Conservation (phyloP, 2,113 vertebrate species). For the Pipa parva region DNA sequence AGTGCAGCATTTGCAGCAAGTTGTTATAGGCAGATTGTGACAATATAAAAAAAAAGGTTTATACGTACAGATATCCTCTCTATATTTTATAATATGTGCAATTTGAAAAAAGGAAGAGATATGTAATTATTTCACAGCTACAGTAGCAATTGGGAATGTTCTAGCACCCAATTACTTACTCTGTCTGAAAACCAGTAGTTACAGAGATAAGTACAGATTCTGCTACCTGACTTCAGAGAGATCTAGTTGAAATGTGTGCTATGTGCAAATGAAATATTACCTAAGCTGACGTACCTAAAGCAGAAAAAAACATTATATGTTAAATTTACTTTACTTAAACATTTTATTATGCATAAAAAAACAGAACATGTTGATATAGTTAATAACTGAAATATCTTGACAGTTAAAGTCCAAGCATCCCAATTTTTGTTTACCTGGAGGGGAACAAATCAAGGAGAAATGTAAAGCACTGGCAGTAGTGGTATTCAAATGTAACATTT, state of each 20-base stretch:
- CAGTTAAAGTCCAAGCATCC: no score
- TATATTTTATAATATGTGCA: slow-evolving; percentile 38
- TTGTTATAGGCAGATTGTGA: slow-evolving; percentile 34
- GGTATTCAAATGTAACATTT: no score
- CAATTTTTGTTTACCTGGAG: no score
- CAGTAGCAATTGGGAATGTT: slow-evolving; percentile 38
- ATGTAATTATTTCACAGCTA: slow-evolving; percentile 36
- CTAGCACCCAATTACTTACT: slow-evolving; percentile 40
- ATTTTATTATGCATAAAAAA: no score
- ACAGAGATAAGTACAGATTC: slow-evolving; percentile 31
- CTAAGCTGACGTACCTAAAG: no score
- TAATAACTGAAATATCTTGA: no score
- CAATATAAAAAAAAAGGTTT: slow-evolving; percentile 23
- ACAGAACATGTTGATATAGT: no score
- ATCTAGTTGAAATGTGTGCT: slow-evolving; percentile 20
- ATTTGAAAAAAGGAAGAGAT: slow-evolving; percentile 34
- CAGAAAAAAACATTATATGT: no score
- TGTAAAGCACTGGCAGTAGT: no score
- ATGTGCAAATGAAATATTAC: slow-evolving; percentile 17
- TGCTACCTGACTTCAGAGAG: slow-evolving; percentile 21
- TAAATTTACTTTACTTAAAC: no score
- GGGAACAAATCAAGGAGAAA: no score
- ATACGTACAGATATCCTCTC: slow-evolving; percentile 20
- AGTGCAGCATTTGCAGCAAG: slow-evolving; percentile 15
- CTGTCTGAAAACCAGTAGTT: slow-evolving; percentile 37